Evolutionary conservation across 1,140 invertebrate species (phyloP).

Genomic region (Frieseomelitta varia): DNA sequence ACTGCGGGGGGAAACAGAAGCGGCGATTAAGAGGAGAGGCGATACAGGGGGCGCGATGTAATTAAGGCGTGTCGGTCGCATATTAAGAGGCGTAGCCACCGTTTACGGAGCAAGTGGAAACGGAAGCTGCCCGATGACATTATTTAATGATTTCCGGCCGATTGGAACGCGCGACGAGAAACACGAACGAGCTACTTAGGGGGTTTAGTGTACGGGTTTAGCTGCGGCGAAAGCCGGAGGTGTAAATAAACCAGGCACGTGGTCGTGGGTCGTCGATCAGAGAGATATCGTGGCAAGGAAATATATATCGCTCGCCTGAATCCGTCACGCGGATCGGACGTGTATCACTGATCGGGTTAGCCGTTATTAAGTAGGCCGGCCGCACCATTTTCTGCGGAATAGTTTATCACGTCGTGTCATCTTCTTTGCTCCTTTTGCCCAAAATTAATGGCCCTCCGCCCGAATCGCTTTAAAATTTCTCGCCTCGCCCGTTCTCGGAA

Average conservation of each 20-base stretch:
- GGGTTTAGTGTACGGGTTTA: too few relatives aligned
- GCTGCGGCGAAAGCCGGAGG: background rate
- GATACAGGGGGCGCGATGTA: constrained; percentile 58
- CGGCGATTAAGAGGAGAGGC: background rate
- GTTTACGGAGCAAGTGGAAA: constrained; percentile 33
- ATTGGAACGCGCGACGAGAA: background rate
- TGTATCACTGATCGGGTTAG: background rate
- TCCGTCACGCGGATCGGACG: constrained; percentile 4
- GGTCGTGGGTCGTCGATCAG: too few relatives aligned
- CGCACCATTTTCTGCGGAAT: background rate
- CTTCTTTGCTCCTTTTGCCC: background rate
- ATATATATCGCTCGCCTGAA: constrained; percentile 22
- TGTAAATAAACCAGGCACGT: background rate
- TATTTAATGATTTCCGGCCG: constrained; percentile 49
- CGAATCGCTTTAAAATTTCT: background rate
- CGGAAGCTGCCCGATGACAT: constrained; percentile 56
- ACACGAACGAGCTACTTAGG: background rate
- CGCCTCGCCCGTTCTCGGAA: background rate
- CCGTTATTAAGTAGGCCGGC: constrained; percentile 18
- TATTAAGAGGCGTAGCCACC: constrained; percentile 45
- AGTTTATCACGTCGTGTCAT: constrained; percentile 3
- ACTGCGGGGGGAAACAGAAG: too few relatives aligned
- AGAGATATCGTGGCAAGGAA: background rate
- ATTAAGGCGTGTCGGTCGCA: constrained; percentile 61
- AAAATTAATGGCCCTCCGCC: background rate